Base-by-base conservation (phyloP, 1,140 invertebrate genomes). In the Polypedilum pembai region DNA sequence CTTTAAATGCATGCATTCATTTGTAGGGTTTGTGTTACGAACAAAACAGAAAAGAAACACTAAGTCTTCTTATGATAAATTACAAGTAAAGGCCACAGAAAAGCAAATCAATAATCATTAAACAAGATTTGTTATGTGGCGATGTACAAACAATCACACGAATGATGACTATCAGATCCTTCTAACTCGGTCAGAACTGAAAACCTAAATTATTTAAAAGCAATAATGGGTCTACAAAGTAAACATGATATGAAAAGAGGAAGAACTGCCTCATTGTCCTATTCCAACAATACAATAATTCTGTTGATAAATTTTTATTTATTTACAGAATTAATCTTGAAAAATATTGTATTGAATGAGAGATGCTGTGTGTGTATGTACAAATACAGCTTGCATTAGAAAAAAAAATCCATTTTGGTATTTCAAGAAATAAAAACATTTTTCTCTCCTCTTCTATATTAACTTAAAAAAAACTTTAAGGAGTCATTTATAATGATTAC, bases 41-140 rank as follows among this genome's bases (percentile, higher is more conserved):
- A 56, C 12, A 56, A 56, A 56, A 56, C 45, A 56, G 45, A 56
- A 15, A 56, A 56, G 12, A 56, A 56, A 56, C n/a, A 56, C 15
- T 56, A 56, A 56, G 45, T 56, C 45, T 56, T 15, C 45, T 56
- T 56, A 56, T 56, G 45, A 56, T 56, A 56, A 56, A 56, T 56
- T 56, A 56, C 45, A 56, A n/a, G 45, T 56, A 18, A 69, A 69
- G 65, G 65, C 65, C 65, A 69, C 20, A 21, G 17, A 69, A 69
- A 69, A 69, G 65, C 20, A 69, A 69, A 69, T 69, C 65, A 69
- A 69, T 69, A 69, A 69, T 69, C 65, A 69, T 69, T 69, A 69
- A 69, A 69, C 8, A 18, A 69, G 65, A 69, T 69, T 69, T 69
- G 65, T 69, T 69, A 18, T 69, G 65, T 69, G 65, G 65, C 20